Percentiles rank a stretch among this genome's conserved stretches.
Evolutionary conservation across 2,113 vertebrate species (phyloP).

Genomic region (Lasiurus borealis): DNA sequence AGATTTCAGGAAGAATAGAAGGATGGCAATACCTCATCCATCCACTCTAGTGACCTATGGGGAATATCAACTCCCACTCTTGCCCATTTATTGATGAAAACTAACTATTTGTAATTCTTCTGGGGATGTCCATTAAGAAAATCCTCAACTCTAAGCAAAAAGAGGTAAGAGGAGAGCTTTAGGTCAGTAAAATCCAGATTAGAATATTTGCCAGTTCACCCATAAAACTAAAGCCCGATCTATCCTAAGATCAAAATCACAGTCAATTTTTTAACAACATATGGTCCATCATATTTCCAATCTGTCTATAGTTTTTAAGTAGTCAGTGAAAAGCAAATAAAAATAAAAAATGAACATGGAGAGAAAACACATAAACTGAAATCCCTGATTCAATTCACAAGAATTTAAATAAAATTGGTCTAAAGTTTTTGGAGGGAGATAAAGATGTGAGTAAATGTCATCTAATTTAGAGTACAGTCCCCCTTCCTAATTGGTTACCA

Average conservation of each 20-base stretch:
- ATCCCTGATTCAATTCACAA: neutral
- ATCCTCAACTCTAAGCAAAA: constrained; percentile 67
- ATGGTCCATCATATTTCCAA: neutral
- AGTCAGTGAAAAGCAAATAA: constrained; percentile 17
- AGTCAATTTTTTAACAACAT: constrained; percentile 1
- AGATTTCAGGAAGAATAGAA: constrained; percentile 46
- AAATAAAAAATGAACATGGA: constrained; percentile 56
- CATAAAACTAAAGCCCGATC: constrained; percentile 59
- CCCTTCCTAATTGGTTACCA: neutral
- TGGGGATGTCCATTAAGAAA: constrained; percentile 73
- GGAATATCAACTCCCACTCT: constrained; percentile 52
- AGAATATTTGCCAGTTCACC: constrained; percentile 50
- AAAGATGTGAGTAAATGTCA: neutral
- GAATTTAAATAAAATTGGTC: neutral
- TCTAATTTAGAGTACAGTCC: neutral
- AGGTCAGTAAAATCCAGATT: constrained; percentile 70
- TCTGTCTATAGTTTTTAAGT: neutral
- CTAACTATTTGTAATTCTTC: constrained; percentile 78
- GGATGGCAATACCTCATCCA: neutral
- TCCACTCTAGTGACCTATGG: neutral
- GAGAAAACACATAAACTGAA: constrained; percentile 18
- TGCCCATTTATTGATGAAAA: constrained; percentile 81
- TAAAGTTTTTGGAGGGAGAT: neutral
- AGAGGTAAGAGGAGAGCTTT: constrained; percentile 38
- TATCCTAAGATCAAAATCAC: constrained; percentile 13